These are phyloP conservation scores for Ictidomys tridecemlineatus DNA, from an alignment of 2,113 vertebrate genomes.

Conservation along the genomic window DNA sequence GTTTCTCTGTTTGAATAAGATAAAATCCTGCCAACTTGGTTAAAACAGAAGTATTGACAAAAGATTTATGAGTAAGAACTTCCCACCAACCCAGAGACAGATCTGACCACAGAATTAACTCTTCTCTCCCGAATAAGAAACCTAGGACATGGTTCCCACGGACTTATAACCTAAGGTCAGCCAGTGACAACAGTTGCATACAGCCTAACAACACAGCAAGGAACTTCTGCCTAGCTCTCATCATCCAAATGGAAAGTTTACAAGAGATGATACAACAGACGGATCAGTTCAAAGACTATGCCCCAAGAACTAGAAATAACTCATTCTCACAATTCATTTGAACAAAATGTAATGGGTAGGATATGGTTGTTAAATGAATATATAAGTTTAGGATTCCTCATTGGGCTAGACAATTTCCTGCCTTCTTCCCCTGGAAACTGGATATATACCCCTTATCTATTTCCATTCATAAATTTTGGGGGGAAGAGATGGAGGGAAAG, in stretches of 20 bases:
- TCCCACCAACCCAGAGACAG: slow-evolving; percentile 75
- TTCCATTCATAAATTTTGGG: slow-evolving; percentile 1
- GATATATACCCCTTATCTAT: slow-evolving; percentile 10
- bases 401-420: slow-evolving; percentile 42
- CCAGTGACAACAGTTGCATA: slow-evolving; percentile 85
- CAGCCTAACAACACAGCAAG: slow-evolving; percentile 82
- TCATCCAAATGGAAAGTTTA: slow-evolving; percentile 87
- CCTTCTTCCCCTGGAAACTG: slow-evolving; percentile 50
- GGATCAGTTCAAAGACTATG: slow-evolving; percentile 82
- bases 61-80: slow-evolving; percentile 73
- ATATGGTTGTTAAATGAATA: slow-evolving; percentile 78
- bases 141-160: slow-evolving; percentile 87
- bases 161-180: slow-evolving; percentile 87
- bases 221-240: slow-evolving; percentile 79
- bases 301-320: slow-evolving; percentile 83
- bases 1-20: slow-evolving; percentile 50
- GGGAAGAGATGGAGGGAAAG: not conserved
- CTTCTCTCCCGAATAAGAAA: slow-evolving; percentile 71
- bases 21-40: slow-evolving; percentile 55
- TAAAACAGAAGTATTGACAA: slow-evolving; percentile 48
- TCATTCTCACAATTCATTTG: slow-evolving; percentile 84
- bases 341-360: slow-evolving; percentile 84
- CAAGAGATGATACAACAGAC: slow-evolving; percentile 77
- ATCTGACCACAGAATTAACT: slow-evolving; percentile 68
- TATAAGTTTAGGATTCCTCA: slow-evolving; percentile 68